phyloP scores from a whole-genome alignment of 2,888 invertebrate genomes.

The Metalampra italica region DNA sequence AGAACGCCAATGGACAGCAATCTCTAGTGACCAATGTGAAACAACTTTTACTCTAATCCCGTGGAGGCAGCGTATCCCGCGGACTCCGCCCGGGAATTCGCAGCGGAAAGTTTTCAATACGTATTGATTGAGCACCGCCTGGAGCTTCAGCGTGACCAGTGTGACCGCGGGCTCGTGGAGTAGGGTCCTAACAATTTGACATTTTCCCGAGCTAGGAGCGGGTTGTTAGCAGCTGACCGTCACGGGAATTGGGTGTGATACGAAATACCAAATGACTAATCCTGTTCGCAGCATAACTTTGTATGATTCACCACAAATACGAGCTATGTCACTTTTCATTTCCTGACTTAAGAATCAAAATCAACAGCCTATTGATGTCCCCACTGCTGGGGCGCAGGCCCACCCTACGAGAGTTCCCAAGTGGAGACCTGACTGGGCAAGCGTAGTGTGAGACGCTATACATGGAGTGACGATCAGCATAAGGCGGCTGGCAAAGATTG shows the following conservation, averaged over 20 bases:
- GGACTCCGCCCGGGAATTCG: slow-evolving; percentile 9
- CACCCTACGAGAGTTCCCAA: too few relatives aligned
- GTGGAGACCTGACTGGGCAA: too few relatives aligned
- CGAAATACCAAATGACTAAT: too few relatives aligned
- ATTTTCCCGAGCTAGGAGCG: neutral
- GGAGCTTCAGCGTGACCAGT: slow-evolving; percentile 4
- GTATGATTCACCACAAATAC: too few relatives aligned
- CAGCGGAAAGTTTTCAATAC: slow-evolving; percentile 20
- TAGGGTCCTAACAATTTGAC: neutral
- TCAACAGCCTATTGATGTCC: too few relatives aligned
- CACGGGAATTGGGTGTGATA: neutral
- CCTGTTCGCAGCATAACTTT: too few relatives aligned
- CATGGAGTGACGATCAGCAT: too few relatives aligned
- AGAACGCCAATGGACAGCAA: neutral
- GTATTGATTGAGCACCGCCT: slow-evolving; percentile 33
- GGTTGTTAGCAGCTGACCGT: neutral
- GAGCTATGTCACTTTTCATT: too few relatives aligned
- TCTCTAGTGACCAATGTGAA: neutral
- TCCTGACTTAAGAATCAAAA: too few relatives aligned
- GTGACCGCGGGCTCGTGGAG: neutral
- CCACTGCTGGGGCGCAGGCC: too few relatives aligned
- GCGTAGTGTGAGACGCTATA: too few relatives aligned
- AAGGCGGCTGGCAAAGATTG: too few relatives aligned
- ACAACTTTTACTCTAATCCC: slow-evolving; percentile 3
- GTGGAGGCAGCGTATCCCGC: slow-evolving; percentile 5